Base-by-base conservation (phyloP, 2,797 vertebrate genomes). In the Parambassis ranga region DNA sequence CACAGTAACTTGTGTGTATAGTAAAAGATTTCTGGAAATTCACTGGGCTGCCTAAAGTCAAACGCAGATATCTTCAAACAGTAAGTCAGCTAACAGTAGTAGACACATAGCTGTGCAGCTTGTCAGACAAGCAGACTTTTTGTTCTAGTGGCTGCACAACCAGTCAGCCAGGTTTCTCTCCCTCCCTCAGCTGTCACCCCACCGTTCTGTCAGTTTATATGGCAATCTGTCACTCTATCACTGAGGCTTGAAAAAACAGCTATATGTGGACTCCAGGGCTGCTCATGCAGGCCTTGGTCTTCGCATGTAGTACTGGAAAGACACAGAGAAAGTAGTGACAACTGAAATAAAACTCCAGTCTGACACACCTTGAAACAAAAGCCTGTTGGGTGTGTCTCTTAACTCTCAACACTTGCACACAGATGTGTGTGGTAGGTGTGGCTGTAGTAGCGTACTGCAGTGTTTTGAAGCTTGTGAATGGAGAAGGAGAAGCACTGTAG, bases 361-460 rank as follows among this genome's bases (percentile, higher is more conserved):
- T 33, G 51, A 81, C 83, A 82, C 87, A 87, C 87, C 83, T 86
- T 87, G 60, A 75, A 81, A 86, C 43, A 69, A 35, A 52, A 71
- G 61, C 60, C 69, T 69, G 51, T 44, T 73, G 80, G 85, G 84
- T 81, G 80, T 73, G 75, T 65, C 78, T 75, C 62, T 65, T 60
- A 79, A 61, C 65, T 61, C 68, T 24, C 13, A 65, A 46, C 14
- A 33, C 57, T 52, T 49, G 38, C 35, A 39, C 31, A 65, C 36
- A 38, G 33, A 51, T 65, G 9, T 33, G 14, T 42, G 43, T 43
- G 51, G 58, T 36, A 77, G 61, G 68, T n/a, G 57, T 71, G 62
- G 65, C 46, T 52, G 52, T 37, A 36, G 61, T 58, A 36, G 41
- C 71, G 48, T 59, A 69, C 44, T 75, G 73, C 39, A 39, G 58